phyloP scores from a whole-genome alignment of 2,113 vertebrate species.

The Pogona vitticeps region DNA sequence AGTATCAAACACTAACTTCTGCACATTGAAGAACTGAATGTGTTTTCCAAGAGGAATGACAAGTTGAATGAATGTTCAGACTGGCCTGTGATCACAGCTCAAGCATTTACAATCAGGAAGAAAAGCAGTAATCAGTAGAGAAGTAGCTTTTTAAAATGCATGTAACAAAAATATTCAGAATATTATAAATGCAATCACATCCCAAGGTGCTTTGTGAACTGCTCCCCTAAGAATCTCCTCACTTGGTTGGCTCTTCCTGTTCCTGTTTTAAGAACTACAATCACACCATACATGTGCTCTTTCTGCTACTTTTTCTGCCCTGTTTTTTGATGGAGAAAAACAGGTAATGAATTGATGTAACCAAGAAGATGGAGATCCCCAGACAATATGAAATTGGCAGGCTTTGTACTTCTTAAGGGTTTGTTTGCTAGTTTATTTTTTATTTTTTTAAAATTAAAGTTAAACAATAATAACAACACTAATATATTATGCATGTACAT shows the following conservation, averaged over 20 bases:
- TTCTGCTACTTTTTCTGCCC: fast-evolving
- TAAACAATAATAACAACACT: too few relatives aligned
- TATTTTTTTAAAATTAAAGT: too few relatives aligned
- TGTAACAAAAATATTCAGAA: conserved; percentile 71
- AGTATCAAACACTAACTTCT: not conserved
- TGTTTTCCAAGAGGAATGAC: not conserved
- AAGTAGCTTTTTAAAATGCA: conserved; percentile 72
- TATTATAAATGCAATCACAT: conserved; percentile 76
- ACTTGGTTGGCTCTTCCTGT: conserved; percentile 54
- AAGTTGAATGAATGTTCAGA: conserved; percentile 20
- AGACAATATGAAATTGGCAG: too few relatives aligned
- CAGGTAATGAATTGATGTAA: not conserved
- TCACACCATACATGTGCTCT: not conserved
- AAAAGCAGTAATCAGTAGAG: conserved; percentile 77
- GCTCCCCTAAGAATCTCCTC: conserved; percentile 40
- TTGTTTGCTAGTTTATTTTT: too few relatives aligned
- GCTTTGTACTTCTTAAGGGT: too few relatives aligned
- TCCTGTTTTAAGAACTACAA: not conserved
- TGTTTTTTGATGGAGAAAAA: not conserved
- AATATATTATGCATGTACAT: too few relatives aligned
- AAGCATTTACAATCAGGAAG: conserved; percentile 72
- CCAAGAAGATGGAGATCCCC: not conserved
- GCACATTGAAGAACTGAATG: not conserved
- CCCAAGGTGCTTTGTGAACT: conserved; percentile 70
- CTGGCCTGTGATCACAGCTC: conserved; percentile 49